Base-by-base conservation (phyloP, 1,140 invertebrate genomes). In the Hycleus cichorii region DNA sequence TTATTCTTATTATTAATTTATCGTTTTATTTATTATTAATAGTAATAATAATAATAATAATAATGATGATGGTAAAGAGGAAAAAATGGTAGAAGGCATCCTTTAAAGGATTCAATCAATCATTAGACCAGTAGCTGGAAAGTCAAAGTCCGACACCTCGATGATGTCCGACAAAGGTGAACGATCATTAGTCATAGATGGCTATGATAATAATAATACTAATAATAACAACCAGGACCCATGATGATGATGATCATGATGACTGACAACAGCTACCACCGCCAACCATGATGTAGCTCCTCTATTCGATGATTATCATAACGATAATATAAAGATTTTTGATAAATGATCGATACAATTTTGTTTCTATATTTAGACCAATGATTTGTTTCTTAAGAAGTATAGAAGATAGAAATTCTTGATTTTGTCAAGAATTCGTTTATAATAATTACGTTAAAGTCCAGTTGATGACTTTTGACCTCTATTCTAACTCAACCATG, bases 151-250 rank as follows among this genome's bases (percentile, higher is more conserved):
- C 32, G 32, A 32, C 32, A 32, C 32, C 32, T 32, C 32, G 51
- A 53, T 53, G 51, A 53, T 53, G 51, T 53, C 51, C 51, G 42
- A 53, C 51, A 45, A 32, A 53, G 51, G 51, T 53, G 51, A 53
- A 45, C 42, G 38, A 53, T 53, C 51, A 53, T 53, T 53, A 53
- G 42, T 53, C 43, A 53, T 52, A 52, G 48, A 39, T 39, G 48
- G 27, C 48, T 39, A 38, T 49, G 48, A 26, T 42, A 52, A n/a
- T 44, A 10, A 49, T 27, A 44, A 32, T 7, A 32, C 4, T 32
- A 32, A 32, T 7, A 32, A 32, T 7, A 32, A 32, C 32, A 32
- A 32, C 32, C 32, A 32, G 9, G 39, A 26, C 40, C 50, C 26
- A 24, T 12, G 42, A 43, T 32, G 32, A 32, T 32, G 32, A 32